Evolutionary conservation across 1,140 invertebrate species (phyloP), one percentile per base, ranked within the genome.

Genomic region (Rhyzopertha dominica): DNA sequence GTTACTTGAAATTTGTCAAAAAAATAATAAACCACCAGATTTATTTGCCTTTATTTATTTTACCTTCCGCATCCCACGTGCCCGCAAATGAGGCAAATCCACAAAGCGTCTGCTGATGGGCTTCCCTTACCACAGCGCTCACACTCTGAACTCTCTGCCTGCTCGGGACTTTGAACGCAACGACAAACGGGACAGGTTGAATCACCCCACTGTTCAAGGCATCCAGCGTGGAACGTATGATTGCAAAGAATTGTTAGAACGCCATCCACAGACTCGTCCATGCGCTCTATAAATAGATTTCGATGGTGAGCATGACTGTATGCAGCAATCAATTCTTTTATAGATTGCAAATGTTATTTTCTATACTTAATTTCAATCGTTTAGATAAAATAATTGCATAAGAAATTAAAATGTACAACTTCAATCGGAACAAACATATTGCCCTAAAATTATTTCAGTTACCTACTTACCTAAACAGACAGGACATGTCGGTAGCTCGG

Each of bases 61-160:
- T 50, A 64, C 32, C 63, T 50, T 10, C 94, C 93, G 74, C 97
- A 99, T 24, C 96, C 97, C 30, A 99, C 85, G 70, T 98, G 88
- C 9, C 96, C 97, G 71, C 97, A 99, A 49, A 99, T 95, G 12
- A 99, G 71, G 69, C 97, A 99, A 52, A 99, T 98, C 97, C 97
- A 99, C 1, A 99, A 71, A 49, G 90, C 88, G 65, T 95, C 85
- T 0, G 73, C 62, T 73, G 61, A 62, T 16, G 53, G 53, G 12
- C 47, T 52, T 1, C 45, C 43, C 46, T 53, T 51, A 10, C 60
- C 65, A 46, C 65, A 67, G 20, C 50, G 38, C 41, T 64, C 63
- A 51, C 65, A 67, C 51, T 67, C 65, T 8, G 58, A 63, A 24
- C 35, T 57, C 47, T 60, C 65, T 5, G 59, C 56, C 35, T 63